phyloP scores from a whole-genome alignment of 2,888 invertebrate genomes.

The Aplocera efformata region DNA sequence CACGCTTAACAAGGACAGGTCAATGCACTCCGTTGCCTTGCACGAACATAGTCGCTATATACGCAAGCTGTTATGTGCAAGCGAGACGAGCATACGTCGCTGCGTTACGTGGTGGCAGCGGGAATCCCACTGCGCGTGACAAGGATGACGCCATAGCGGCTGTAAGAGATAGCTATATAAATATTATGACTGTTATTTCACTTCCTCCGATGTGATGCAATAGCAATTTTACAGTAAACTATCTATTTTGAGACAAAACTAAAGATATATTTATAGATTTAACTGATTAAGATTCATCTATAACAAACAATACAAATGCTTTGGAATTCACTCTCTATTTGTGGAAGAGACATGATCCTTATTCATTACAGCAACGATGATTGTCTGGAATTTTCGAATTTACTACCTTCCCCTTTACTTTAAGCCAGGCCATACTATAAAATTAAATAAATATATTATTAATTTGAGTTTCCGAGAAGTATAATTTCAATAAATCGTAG shows the following conservation, averaged over 20 bases:
- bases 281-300: conserved; percentile 32
- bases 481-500: no score
- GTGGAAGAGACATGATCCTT: no score
- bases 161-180: conserved; percentile 68
- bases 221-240: conserved; percentile 65
- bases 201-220: conserved; percentile 79
- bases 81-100: conserved; percentile 39
- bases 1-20: conserved; percentile 77
- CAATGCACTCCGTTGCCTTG: conserved; percentile 79
- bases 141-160: conserved; percentile 56
- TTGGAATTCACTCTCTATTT: background rate
- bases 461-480: no score
- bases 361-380: no score
- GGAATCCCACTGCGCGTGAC: conserved; percentile 54
- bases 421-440: no score
- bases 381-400: conserved; percentile 9
- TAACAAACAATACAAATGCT: conserved; percentile 2
- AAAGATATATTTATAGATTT: conserved; percentile 47
- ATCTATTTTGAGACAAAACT: conserved; percentile 73
- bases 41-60: conserved; percentile 57
- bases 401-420: no score
- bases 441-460: no score
- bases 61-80: conserved; percentile 39
- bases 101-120: conserved; percentile 49
- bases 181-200: conserved; percentile 80